A percentile compares a stretch with the other conserved stretches of the same genome.
phyloP scores from a whole-genome alignment of 2,888 invertebrate species.

The Caprella mutica region DNA sequence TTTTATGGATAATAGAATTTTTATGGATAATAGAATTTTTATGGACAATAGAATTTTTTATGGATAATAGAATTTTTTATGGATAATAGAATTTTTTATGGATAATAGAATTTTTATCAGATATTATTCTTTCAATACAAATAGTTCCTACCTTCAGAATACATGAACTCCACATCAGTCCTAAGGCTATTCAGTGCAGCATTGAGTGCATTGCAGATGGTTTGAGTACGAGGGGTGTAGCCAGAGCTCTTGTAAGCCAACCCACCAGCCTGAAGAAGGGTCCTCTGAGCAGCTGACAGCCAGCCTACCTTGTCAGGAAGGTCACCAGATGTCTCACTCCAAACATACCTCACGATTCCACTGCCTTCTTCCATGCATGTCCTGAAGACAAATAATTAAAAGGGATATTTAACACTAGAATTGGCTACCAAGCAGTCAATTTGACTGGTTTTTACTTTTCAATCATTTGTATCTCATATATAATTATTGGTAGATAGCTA shows the following conservation, averaged over 20 bases:
- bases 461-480: no score
- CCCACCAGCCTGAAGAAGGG: constrained; percentile 24
- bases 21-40: no score
- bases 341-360: constrained; percentile 19
- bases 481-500: no score
- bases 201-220: constrained; percentile 56
- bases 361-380: constrained; percentile 24
- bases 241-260: constrained; percentile 46
- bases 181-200: constrained; percentile 51
- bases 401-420: no score
- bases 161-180: constrained; percentile 47
- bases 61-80: no score
- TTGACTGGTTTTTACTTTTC: no score
- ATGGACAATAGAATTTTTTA: no score
- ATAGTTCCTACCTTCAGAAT: not conserved
- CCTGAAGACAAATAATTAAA: constrained; percentile 13
- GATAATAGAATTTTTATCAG: no score
- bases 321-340: constrained; percentile 27
- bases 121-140: no score
- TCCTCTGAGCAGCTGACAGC: constrained; percentile 16
- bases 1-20: no score
- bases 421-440: no score
- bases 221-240: constrained; percentile 59
- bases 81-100: no score
- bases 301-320: constrained; percentile 26